Conservation (phyloP, 2,888 invertebrate species). For the Caenorhabditis sp. region DNA sequence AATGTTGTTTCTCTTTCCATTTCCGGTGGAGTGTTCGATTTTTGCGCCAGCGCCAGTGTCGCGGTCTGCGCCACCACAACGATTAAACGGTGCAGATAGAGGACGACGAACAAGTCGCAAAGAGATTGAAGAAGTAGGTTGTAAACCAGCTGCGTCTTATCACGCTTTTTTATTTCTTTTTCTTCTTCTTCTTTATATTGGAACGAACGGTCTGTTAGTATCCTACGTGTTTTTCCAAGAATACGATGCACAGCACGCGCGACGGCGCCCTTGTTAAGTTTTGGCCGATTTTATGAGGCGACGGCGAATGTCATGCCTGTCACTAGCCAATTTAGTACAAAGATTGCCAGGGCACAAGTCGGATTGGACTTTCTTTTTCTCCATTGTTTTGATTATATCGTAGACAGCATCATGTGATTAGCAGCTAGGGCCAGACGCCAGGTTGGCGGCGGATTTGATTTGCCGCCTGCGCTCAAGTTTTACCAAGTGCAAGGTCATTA, state of each 20-base stretch:
- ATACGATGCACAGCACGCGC: conserved; percentile 32
- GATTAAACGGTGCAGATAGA: conserved; percentile 13
- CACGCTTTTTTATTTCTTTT: conserved; percentile 27
- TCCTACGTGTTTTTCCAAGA: conserved; percentile 33
- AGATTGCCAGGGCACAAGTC: conserved; percentile 26
- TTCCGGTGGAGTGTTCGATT: neutral
- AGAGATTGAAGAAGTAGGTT: conserved; percentile 23
- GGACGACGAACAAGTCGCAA: conserved; percentile 20
- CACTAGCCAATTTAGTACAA: conserved; percentile 32
- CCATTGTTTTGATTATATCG: conserved; percentile 53
- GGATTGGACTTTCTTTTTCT: conserved; percentile 9
- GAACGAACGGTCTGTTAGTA: conserved; percentile 19
- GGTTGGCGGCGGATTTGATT: conserved; percentile 54
- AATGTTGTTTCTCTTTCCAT: neutral
- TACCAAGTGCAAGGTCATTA: conserved; percentile 60
- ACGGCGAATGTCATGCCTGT: conserved; percentile 3
- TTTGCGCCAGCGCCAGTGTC: neutral
- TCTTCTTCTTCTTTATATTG: no score
- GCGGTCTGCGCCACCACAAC: neutral
- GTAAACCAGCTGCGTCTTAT: conserved; percentile 43
- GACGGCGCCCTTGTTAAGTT: neutral
- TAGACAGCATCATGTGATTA: conserved; percentile 46
- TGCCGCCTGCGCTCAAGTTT: conserved; percentile 61
- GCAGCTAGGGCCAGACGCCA: conserved; percentile 40
- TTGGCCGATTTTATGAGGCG: neutral